These are phyloP conservation scores for Scleropages formosus DNA, from an alignment of 2,797 vertebrate genomes.

Conservation along the genomic window DNA sequence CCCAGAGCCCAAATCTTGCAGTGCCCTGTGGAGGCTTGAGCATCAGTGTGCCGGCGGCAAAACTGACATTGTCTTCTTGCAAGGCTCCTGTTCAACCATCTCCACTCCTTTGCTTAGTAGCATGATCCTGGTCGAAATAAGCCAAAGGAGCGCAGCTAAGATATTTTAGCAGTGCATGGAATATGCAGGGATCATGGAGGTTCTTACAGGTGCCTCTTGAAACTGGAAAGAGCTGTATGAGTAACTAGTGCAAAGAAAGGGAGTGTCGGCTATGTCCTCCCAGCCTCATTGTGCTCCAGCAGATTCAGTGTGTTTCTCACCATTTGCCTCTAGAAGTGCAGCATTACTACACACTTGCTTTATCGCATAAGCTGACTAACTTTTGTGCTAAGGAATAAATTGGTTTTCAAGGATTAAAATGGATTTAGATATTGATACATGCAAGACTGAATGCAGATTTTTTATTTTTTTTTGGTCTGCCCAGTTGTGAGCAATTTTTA, in stretches of 20 bases:
- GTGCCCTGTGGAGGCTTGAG: slow-evolving; percentile 1
- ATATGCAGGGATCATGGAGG: neutral
- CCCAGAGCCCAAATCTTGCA: slow-evolving; percentile 36
- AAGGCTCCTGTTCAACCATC: neutral
- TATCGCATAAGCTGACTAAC: slow-evolving; percentile 40
- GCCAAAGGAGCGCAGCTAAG: slow-evolving; percentile 18
- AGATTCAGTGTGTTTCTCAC: slow-evolving; percentile 17
- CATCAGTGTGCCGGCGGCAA: slow-evolving; percentile 32
- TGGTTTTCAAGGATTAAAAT: slow-evolving; percentile 46
- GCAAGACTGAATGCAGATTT: slow-evolving; percentile 41
- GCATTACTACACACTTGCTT: slow-evolving; percentile 29
- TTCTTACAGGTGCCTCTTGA: no score
- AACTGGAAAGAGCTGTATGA: no score
- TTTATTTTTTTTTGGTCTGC: slow-evolving; percentile 45
- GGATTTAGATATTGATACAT: slow-evolving; percentile 51
- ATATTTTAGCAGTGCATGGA: slow-evolving; percentile 24
- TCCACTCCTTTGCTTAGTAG: no score
- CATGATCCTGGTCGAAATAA: slow-evolving; percentile 9
- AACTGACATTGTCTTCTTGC: slow-evolving; percentile 35
- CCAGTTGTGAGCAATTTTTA: neutral
- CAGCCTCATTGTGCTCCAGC: neutral
- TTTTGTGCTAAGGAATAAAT: slow-evolving; percentile 44
- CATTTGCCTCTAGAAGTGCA: slow-evolving; percentile 10
- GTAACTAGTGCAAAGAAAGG: neutral
- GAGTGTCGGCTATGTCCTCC: neutral